Evolutionary conservation across 2,113 vertebrate species (phyloP).

Genomic region (Conger conger): DNA sequence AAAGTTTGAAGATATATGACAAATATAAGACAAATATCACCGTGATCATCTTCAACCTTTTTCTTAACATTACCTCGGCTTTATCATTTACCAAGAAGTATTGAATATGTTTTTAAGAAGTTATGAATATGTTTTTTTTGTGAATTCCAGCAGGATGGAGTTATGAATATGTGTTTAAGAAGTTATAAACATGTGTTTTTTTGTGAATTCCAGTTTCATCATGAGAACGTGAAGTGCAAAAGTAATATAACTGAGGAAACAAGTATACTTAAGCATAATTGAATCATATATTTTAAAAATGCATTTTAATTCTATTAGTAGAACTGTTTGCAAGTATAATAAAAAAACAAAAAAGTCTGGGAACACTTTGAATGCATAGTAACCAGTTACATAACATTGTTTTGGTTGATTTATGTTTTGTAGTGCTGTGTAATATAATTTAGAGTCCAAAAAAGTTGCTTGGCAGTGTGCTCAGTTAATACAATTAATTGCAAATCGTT

Average conservation of each 20-base stretch:
- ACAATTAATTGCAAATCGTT: conserved; percentile 58
- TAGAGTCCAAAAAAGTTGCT: neutral
- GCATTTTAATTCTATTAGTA: neutral
- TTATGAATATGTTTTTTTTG: too few species aligned
- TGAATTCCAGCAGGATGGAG: too few species aligned
- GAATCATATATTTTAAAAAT: neutral
- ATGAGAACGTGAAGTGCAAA: too few species aligned
- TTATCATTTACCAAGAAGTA: too few species aligned
- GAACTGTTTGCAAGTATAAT: neutral
- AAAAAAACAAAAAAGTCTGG: neutral
- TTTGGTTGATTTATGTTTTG: neutral
- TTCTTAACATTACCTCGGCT: too few species aligned
- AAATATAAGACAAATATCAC: too few species aligned
- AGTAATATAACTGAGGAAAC: neutral
- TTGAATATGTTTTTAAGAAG: too few species aligned
- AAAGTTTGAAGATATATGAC: too few species aligned
- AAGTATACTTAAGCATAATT: neutral
- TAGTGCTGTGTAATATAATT: neutral
- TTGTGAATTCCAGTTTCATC: too few species aligned
- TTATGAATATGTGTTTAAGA: too few species aligned
- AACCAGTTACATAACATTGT: neutral
- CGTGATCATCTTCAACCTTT: too few species aligned
- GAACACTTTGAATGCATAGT: neutral
- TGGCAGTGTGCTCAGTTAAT: neutral
- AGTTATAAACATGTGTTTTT: too few species aligned